These are phyloP conservation scores for Steatornis caripensis DNA, from an alignment of 2,113 vertebrate species.

Conservation along the genomic window DNA sequence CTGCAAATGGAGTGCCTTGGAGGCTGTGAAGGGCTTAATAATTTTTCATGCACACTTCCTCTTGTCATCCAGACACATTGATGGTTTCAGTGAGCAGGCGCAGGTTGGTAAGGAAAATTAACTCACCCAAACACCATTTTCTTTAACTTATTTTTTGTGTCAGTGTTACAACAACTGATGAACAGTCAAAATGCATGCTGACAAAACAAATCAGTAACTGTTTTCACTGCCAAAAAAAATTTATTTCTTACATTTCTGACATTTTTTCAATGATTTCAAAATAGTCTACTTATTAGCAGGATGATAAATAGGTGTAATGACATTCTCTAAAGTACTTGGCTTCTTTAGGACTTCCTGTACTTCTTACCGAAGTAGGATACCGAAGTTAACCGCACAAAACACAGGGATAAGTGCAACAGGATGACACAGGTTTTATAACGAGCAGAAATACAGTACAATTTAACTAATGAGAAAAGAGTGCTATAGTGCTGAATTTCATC, in stretches of 20 bases:
- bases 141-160: background rate
- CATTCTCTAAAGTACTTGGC: background rate
- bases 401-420: background rate
- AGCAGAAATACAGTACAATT: background rate
- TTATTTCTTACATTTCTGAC: background rate
- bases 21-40: background rate
- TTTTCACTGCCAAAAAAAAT: background rate
- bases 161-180: background rate
- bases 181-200: background rate
- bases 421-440: background rate
- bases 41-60: background rate
- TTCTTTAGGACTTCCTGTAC: background rate
- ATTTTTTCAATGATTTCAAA: background rate
- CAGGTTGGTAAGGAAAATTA: background rate
- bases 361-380: background rate
- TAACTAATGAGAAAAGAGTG: background rate
- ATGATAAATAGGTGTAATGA: background rate
- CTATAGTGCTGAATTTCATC: background rate
- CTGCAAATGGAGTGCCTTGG: background rate
- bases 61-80: background rate
- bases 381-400: background rate
- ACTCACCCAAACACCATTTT: background rate
- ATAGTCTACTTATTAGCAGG: background rate
- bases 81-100: background rate
- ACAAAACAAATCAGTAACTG: background rate